These are phyloP conservation scores for Chunga burmeisteri DNA, from an alignment of 2,113 vertebrate genomes.

Conservation along the genomic window DNA sequence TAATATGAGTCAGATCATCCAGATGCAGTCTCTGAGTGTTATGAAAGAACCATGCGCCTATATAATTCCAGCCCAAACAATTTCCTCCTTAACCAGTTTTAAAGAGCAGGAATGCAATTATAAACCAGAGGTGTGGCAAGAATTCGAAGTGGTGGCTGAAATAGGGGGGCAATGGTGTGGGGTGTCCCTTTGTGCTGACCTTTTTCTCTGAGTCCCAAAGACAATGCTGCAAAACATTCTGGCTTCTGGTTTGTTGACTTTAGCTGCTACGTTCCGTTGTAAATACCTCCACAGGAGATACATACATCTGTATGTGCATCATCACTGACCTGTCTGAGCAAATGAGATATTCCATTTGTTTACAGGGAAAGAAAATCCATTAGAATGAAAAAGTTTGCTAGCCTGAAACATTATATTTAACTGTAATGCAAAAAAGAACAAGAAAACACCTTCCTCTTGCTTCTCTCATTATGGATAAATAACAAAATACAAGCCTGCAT, in stretches of 20 bases:
- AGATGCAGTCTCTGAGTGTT: not conserved
- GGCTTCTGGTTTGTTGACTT: not conserved
- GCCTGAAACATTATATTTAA: not conserved
- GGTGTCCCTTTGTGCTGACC: not conserved
- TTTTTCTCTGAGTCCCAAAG: not conserved
- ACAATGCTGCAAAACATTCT: not conserved
- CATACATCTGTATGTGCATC: not conserved
- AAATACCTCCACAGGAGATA: not conserved
- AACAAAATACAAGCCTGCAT: not conserved
- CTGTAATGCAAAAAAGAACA: not conserved
- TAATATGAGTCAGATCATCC: not conserved
- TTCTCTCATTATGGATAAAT: not conserved
- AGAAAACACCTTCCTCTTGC: not conserved
- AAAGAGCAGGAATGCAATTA: not conserved
- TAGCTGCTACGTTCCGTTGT: not conserved
- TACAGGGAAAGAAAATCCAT: not conserved
- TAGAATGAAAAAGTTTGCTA: not conserved
- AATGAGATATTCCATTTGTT: conserved; percentile 32
- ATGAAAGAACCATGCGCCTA: not conserved
- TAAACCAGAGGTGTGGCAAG: not conserved
- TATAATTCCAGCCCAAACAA: not conserved
- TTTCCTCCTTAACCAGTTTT: not conserved
- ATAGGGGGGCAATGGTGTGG: accelerated
- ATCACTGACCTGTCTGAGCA: not conserved
- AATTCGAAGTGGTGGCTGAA: not conserved